Evolutionary conservation across 2,888 invertebrate genomes (phyloP).

Genomic region (Himalopsyche kuldschensis): DNA sequence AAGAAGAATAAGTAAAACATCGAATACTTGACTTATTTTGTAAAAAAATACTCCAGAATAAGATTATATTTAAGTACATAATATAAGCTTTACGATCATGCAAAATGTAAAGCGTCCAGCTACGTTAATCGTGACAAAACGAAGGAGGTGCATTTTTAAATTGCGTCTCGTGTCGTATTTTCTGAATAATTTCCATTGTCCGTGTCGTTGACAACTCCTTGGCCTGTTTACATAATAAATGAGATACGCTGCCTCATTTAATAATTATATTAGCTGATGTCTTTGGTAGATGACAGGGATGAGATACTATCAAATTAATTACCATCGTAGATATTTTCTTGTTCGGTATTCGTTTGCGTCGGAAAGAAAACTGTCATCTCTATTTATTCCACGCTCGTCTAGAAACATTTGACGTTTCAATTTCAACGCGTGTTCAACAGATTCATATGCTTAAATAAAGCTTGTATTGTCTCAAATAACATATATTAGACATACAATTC

Average conservation of each 20-base stretch:
- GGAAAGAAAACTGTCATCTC: too few species aligned
- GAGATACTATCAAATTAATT: background rate
- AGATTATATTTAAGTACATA: too few species aligned
- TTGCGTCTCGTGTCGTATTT: background rate
- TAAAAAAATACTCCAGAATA: too few species aligned
- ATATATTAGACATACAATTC: too few species aligned
- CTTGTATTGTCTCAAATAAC: too few species aligned
- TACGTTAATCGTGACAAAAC: background rate
- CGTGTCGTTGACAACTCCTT: background rate
- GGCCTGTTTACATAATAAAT: slow-evolving; percentile 23
- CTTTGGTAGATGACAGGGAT: background rate
- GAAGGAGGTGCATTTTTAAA: background rate
- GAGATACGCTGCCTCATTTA: slow-evolving; percentile 7
- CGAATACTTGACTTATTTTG: too few species aligned
- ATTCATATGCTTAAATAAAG: too few species aligned
- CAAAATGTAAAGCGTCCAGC: background rate
- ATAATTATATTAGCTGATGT: slow-evolving; percentile 8
- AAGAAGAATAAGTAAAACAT: too few species aligned
- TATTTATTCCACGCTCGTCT: too few species aligned
- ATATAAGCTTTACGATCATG: background rate
- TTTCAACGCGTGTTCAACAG: too few species aligned
- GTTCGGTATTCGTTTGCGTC: too few species aligned
- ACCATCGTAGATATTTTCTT: background rate
- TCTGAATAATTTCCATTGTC: background rate
- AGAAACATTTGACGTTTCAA: too few species aligned